Conservation (phyloP, 1,140 invertebrate species). For the Leptinotarsa lineolata region DNA sequence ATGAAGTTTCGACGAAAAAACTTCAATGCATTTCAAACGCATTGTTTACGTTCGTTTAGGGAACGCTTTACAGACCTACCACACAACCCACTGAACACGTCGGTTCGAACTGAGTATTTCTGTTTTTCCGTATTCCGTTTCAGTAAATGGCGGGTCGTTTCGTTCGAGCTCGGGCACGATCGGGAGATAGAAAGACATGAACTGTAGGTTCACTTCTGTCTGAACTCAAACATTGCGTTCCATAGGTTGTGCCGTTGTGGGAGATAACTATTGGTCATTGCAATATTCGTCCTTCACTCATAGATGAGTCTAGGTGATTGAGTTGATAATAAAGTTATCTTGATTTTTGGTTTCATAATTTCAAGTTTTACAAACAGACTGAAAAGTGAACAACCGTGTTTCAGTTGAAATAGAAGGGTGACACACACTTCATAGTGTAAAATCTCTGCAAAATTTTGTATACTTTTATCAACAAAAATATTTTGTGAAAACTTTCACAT, state of each 20-base stretch:
- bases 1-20: neutral
- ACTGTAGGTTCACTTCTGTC: constrained; percentile 13
- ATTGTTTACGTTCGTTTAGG: constrained; percentile 34
- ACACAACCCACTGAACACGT: constrained; percentile 4
- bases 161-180: constrained; percentile 22
- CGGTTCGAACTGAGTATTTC: constrained; percentile 33
- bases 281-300: constrained; percentile 19
- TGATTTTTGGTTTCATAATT: neutral
- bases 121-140: constrained; percentile 20
- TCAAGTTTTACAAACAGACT: too few species aligned
- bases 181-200: constrained; percentile 21
- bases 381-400: too few species aligned
- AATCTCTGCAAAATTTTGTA: too few species aligned
- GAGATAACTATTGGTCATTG: constrained; percentile 16
- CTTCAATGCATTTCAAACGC: constrained; percentile 17
- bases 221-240: constrained; percentile 16
- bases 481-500: too few species aligned
- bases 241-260: constrained; percentile 10
- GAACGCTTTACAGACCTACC: neutral
- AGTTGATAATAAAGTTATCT: neutral
- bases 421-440: too few species aligned
- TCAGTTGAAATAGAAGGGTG: too few species aligned
- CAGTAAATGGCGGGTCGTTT: constrained; percentile 34
- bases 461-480: too few species aligned
- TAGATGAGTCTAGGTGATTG: neutral